Percentiles rank a stretch among this genome's conserved stretches.
These are phyloP conservation scores for Gobiocypris rarus DNA, from an alignment of 2,113 vertebrate species.

Conservation along the genomic window DNA sequence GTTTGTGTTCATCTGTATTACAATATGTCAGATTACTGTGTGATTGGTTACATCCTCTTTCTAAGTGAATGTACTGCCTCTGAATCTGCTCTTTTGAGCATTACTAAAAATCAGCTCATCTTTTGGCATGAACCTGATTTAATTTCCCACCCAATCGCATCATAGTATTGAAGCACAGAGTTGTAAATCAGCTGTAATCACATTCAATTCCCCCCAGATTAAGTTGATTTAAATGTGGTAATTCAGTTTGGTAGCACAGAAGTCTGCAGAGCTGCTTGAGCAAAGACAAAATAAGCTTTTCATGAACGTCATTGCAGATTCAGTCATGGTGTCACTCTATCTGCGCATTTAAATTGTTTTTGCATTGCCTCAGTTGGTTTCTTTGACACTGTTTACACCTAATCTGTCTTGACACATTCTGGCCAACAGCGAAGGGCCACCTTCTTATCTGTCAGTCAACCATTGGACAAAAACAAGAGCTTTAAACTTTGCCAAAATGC, in stretches of 20 bases:
- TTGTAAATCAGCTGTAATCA: conserved; percentile 3
- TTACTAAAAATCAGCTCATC: conserved; percentile 10
- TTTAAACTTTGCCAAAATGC: neutral
- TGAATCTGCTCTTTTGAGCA: neutral
- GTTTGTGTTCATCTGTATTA: conserved; percentile 1
- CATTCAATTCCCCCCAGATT: conserved; percentile 12
- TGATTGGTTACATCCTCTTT: conserved; percentile 10
- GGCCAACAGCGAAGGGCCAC: neutral
- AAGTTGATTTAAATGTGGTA: conserved; percentile 38
- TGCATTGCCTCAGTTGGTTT: no score
- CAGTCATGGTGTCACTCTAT: neutral
- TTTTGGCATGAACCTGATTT: conserved; percentile 19
- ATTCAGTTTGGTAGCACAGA: conserved; percentile 32
- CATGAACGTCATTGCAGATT: neutral
- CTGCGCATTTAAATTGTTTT: no score
- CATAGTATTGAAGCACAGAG: neutral
- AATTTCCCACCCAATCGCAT: conserved; percentile 36
- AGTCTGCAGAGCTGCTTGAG: neutral
- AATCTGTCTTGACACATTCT: neutral
- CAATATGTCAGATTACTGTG: neutral
- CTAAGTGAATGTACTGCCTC: neutral
- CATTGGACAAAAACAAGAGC: neutral
- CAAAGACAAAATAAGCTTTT: neutral
- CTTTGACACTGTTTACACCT: neutral
- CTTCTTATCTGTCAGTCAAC: neutral